Conservation (phyloP, 1,140 invertebrate genomes). For the Drosophila pandora region DNA sequence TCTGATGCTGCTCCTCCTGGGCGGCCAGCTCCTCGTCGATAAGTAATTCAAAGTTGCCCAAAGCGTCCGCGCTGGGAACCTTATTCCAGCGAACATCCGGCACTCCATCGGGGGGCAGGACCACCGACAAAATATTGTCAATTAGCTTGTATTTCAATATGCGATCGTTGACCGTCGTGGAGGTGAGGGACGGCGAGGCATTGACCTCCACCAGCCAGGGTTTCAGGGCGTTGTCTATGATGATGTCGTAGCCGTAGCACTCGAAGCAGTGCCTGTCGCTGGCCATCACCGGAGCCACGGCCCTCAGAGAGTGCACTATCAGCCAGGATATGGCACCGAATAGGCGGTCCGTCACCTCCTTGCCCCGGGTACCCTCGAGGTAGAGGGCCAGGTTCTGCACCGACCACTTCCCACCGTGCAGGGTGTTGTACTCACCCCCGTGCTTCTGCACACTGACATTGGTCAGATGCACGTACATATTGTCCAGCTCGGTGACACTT, state of each 20-base stretch:
- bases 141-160: constrained; percentile 98
- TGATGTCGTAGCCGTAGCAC: constrained; percentile 95
- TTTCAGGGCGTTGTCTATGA: constrained; percentile 93
- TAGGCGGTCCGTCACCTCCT: constrained; percentile 92
- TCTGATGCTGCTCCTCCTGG: constrained; percentile 85
- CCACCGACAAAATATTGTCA: constrained; percentile 96
- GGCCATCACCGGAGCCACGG: constrained; percentile 92
- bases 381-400: constrained; percentile 95
- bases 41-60: constrained; percentile 95
- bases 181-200: constrained; percentile 96
- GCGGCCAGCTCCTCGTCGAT: constrained; percentile 92
- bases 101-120: constrained; percentile 94
- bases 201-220: constrained; percentile 97
- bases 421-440: constrained; percentile 95
- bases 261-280: constrained; percentile 94
- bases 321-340: constrained; percentile 95
- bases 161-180: constrained; percentile 97
- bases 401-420: constrained; percentile 97
- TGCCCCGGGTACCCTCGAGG: constrained; percentile 95
- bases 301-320: constrained; percentile 93
- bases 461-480: constrained; percentile 95
- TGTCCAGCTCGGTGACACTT: constrained; percentile 91
- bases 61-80: constrained; percentile 89
- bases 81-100: constrained; percentile 97
- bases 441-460: constrained; percentile 94